These are phyloP conservation scores for Pelmatolapia mariae DNA, from an alignment of 2,113 vertebrate genomes.

Conservation along the genomic window DNA sequence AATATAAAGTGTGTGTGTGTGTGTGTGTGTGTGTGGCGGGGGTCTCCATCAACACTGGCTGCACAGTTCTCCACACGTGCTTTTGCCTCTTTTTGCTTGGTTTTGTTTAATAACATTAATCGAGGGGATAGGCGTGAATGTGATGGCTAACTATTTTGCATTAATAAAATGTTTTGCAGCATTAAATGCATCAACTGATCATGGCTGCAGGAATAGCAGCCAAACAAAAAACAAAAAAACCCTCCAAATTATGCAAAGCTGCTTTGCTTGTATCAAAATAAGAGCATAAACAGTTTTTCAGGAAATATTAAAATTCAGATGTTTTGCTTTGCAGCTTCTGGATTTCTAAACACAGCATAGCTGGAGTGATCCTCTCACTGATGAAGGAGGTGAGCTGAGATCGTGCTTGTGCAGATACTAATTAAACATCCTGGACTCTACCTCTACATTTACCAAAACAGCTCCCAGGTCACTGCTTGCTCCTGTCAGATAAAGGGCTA, in stretches of 20 bases:
- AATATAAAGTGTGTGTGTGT: neutral
- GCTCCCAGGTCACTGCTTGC: neutral
- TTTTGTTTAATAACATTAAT: neutral
- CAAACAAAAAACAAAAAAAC: fast-evolving
- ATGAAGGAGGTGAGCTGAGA: neutral
- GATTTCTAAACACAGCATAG: neutral
- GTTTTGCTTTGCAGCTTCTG: neutral
- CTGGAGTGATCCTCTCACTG: neutral
- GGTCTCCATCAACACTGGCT: neutral
- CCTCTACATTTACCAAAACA: neutral
- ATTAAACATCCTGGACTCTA: neutral
- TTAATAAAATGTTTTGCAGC: neutral
- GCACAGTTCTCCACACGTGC: neutral
- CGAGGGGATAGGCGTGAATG: neutral
- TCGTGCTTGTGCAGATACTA: fast-evolving
- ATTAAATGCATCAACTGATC: neutral
- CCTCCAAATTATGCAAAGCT: neutral
- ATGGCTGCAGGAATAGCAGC: neutral
- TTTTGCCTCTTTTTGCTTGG: neutral
- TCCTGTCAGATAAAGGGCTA: neutral
- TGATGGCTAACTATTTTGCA: neutral
- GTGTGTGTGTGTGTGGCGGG: too few species aligned
- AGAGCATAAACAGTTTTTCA: neutral
- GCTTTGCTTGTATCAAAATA: neutral
- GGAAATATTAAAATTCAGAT: neutral